A percentile compares a stretch with the other conserved stretches of the same genome.
Evolutionary conservation across 2,797 vertebrate species (phyloP).

Genomic region (Podargus strigoides): DNA sequence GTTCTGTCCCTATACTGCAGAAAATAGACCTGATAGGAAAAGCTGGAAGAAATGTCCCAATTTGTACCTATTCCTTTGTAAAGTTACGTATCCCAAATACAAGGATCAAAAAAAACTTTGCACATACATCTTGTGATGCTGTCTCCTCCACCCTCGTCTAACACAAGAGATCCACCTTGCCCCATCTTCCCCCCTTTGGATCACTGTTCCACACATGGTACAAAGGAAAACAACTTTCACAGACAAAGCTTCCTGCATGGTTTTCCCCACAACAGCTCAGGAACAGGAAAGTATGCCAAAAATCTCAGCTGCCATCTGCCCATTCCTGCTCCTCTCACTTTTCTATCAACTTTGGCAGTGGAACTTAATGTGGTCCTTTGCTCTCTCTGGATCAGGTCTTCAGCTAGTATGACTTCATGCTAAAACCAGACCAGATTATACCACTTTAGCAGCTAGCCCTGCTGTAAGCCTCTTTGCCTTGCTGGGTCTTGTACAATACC

Average conservation of each 20-base stretch:
- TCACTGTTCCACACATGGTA: not conserved
- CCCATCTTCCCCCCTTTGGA: not conserved
- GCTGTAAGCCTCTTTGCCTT: not conserved
- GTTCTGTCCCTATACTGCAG: not conserved
- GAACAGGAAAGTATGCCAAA: not conserved
- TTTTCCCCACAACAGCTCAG: not conserved
- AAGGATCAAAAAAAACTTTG: not conserved
- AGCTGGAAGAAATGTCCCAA: not conserved
- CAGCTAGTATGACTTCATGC: not conserved
- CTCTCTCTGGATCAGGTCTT: not conserved
- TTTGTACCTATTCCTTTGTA: not conserved
- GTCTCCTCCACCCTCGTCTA: not conserved
- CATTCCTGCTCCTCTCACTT: not conserved
- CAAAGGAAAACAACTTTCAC: not conserved
- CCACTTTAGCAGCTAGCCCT: not conserved
- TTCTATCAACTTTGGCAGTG: not conserved
- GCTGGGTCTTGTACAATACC: not conserved
- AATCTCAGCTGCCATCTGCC: not conserved
- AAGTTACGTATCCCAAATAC: not conserved
- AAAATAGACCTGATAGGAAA: not conserved
- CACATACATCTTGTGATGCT: not conserved
- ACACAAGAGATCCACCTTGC: not conserved
- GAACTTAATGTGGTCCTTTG: not conserved
- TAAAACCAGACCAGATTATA: not conserved
- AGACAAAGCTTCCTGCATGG: not conserved